Base-by-base conservation (phyloP, 2,113 vertebrate species). In the Pavo muticus region DNA sequence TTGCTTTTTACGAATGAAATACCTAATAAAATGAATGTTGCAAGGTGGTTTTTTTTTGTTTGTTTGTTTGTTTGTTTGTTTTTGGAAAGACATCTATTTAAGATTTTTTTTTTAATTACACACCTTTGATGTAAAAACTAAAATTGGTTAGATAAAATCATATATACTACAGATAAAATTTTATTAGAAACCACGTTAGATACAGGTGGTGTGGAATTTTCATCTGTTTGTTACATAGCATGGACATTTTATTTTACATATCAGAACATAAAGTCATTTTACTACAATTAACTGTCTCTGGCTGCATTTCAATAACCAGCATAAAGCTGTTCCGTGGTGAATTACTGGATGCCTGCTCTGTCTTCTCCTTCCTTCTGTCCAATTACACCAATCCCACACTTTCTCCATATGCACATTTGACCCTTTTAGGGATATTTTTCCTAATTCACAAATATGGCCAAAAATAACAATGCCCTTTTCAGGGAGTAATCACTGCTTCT, bases 211-310 rank as follows among this genome's bases (percentile, higher is more conserved):
- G 60, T 92, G 96, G 93, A 97, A 88, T 84, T 61, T 88, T 96
- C 44, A 92, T 97, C 91, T 95, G 96, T 97, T 97, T 98, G 93
- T 97, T 97, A 97, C 96, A 94, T 97, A 98, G 97, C 98, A 97
- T 97, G 97, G 97, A 97, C 93, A 52, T 98, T 97, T 98, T 97
- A 96, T 96, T 98, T 98, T 97, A 93, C 94, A 64, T 98, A 98
- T 98, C 83, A 82, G 94, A 97, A 98, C 97, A 98, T 98, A 98
- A 98, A 98, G 94, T 95, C 97, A 97, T 98, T 97, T 98, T 97
- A 97, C 94, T 97, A 86, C 97, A 90, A 94, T 78, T 82, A 96
- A 93, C 80, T 88, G 97, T 97, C 89, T 96, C 97, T 96, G 96
- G 93, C 54, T 97, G 93, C 90, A 73, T 96, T 97, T 98, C 97